Evolutionary conservation across 2,888 invertebrate species (phyloP).

Genomic region (Steromphala cineraria): DNA sequence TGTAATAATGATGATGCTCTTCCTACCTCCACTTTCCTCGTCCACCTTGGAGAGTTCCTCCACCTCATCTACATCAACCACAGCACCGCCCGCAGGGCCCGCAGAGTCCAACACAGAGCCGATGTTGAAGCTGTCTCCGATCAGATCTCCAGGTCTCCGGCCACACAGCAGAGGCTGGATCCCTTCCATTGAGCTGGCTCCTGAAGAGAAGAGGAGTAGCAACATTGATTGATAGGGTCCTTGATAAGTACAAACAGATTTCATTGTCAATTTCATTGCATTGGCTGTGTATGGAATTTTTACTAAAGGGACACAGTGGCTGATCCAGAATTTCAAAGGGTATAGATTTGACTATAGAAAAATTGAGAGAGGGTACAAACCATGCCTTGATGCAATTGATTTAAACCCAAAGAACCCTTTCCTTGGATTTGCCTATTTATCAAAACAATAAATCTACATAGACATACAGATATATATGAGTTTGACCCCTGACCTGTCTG

Average conservation of each 20-base stretch:
- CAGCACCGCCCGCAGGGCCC: neutral
- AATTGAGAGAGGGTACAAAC: too few relatives aligned
- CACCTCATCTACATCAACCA: neutral
- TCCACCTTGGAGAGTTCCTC: neutral
- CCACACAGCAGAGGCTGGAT: constrained; percentile 32
- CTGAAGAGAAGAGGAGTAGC: constrained; percentile 6
- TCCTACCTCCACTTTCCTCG: neutral
- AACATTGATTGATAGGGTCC: neutral
- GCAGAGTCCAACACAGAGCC: neutral
- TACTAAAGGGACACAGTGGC: too few relatives aligned
- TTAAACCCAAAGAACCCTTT: too few relatives aligned
- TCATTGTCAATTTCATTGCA: too few relatives aligned
- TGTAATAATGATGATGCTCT: too few relatives aligned
- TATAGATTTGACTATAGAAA: too few relatives aligned
- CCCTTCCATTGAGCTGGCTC: constrained; percentile 3
- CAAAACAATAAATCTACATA: too few relatives aligned
- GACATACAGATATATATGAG: neutral
- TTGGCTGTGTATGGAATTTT: neutral
- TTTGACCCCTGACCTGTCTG: constrained; percentile 47
- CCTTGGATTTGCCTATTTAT: too few relatives aligned
- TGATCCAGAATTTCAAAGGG: too few relatives aligned
- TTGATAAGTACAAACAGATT: too few relatives aligned
- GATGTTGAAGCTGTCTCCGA: neutral
- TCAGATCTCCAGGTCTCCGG: neutral
- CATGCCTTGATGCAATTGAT: too few relatives aligned